These are phyloP conservation scores for Ciconia maguari DNA, from an alignment of 2,113 vertebrate species.

Conservation along the genomic window DNA sequence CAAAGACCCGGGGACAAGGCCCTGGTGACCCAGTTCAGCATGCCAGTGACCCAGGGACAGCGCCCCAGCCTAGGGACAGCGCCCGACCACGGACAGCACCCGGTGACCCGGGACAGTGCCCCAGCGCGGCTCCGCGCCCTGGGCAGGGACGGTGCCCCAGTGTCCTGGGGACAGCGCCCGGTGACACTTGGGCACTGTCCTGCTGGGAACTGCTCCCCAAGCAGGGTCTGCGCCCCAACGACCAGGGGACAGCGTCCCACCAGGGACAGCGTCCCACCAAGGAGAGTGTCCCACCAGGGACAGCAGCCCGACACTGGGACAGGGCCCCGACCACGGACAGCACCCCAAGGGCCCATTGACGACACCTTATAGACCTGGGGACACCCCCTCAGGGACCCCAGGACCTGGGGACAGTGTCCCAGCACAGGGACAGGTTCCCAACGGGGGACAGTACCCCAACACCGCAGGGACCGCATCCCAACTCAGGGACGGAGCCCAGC, in stretches of 20 bases:
- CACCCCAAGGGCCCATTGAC: accelerated
- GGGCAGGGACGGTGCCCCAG: accelerated
- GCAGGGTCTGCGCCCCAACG: not conserved
- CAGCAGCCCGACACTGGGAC: not conserved
- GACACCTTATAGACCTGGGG: not conserved
- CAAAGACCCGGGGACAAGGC: not conserved
- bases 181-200: not conserved
- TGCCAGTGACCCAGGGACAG: not conserved
- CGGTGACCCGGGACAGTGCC: not conserved
- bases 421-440: not conserved
- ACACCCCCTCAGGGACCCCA: not conserved
- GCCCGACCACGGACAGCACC: not conserved
- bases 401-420: not conserved
- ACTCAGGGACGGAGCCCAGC: not conserved
- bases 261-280: not conserved
- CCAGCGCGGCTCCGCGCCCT: not conserved
- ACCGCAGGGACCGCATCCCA: not conserved
- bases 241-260: not conserved
- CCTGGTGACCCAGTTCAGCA: not conserved
- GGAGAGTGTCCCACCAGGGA: not conserved
- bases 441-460: not conserved
- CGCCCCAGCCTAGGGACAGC: not conserved
- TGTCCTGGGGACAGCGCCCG: not conserved
- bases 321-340: not conserved
- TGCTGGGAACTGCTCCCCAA: not conserved